Evolutionary conservation across 2,888 invertebrate species (phyloP).

Genomic region (Trichogramma dendrolimi): DNA sequence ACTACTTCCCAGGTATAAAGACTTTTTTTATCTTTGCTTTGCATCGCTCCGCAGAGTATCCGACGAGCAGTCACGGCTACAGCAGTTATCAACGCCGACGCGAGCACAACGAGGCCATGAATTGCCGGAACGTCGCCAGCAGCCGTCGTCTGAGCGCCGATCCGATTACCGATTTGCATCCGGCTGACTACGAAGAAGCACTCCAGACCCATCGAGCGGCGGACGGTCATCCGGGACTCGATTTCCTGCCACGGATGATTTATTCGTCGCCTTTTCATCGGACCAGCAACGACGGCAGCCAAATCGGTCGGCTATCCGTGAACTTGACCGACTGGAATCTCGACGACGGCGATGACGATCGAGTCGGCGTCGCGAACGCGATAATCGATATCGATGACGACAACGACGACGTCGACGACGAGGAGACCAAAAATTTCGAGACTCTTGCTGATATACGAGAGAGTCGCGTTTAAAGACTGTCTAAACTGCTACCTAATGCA

Average conservation of each 20-base stretch:
- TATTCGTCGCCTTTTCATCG: too few relatives aligned
- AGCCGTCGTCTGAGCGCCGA: constrained; percentile 19
- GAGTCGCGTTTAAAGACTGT: constrained; percentile 42
- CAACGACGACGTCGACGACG: constrained; percentile 26
- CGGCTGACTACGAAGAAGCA: too few relatives aligned
- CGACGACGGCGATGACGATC: constrained; percentile 31
- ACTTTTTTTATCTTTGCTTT: too few relatives aligned
- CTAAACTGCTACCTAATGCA: not conserved
- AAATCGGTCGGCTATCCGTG: too few relatives aligned
- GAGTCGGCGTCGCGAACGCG: constrained; percentile 8
- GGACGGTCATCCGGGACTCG: too few relatives aligned
- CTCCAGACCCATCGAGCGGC: too few relatives aligned
- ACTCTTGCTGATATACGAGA: constrained; percentile 47
- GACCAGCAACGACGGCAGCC: too few relatives aligned
- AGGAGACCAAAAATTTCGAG: constrained; percentile 40
- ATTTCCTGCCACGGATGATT: too few relatives aligned
- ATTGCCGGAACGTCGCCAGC: constrained; percentile 37
- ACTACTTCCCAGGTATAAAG: too few relatives aligned
- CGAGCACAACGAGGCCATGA: constrained; percentile 36
- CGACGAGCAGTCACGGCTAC: too few relatives aligned
- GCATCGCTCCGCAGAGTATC: too few relatives aligned
- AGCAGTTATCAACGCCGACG: too few relatives aligned
- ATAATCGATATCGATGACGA: constrained; percentile 12
- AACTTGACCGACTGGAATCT: constrained; percentile 16
- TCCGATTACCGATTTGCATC: not conserved